These are phyloP conservation scores for Heteromurus nitidus DNA, from an alignment of 2,888 invertebrate species.

Conservation along the genomic window DNA sequence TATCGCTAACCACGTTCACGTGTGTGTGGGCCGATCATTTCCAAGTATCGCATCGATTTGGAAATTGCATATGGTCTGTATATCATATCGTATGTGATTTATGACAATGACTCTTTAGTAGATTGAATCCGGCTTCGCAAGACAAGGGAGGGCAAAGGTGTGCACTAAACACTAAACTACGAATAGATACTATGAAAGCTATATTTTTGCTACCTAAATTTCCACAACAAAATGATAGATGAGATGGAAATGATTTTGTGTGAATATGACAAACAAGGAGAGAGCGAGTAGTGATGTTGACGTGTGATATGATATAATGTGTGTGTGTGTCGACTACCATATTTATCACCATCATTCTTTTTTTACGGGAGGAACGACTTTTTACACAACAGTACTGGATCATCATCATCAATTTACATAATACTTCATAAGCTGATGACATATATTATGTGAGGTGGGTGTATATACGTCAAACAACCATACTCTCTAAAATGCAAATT, in stretches of 20 bases:
- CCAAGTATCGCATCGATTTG: conserved; percentile 7
- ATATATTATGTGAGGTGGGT: no score
- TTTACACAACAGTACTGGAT: no score
- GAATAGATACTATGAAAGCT: no score
- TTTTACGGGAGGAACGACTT: no score
- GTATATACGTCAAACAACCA: no score
- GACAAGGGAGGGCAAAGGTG: not conserved
- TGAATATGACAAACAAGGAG: not conserved
- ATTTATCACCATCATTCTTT: not conserved
- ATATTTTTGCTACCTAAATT: not conserved
- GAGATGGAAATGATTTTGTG: not conserved
- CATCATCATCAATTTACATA: no score
- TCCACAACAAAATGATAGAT: conserved; percentile 6
- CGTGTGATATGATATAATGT: not conserved
- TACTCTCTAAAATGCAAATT: no score
- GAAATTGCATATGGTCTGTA: not conserved
- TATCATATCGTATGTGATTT: not conserved
- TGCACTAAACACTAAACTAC: not conserved
- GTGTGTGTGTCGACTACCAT: not conserved
- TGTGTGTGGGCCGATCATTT: conserved; percentile 1
- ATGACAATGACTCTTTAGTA: not conserved
- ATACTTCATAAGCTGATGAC: no score
- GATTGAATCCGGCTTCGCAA: conserved; percentile 11
- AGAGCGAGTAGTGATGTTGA: not conserved
- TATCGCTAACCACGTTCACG: not conserved